Evolutionary conservation across 2,113 vertebrate genomes (phyloP).

Genomic region (Tachysurus fulvidraco): DNA sequence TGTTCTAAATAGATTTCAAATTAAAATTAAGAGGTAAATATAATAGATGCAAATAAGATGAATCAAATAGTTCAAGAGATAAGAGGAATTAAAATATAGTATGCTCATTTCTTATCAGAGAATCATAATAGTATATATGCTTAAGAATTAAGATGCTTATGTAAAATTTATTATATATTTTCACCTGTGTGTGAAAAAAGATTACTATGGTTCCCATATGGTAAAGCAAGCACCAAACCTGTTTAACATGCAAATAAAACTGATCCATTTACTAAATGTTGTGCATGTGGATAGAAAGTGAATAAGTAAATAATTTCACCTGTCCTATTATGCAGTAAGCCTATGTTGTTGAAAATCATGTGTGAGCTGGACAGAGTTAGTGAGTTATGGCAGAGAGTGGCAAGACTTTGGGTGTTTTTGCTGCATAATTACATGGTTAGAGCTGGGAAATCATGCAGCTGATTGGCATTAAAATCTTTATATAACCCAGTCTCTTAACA

Average conservation of each 20-base stretch:
- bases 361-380: constrained; percentile 2
- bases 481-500: constrained; percentile 14
- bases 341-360: neutral
- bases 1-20: no score
- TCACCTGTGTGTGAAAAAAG: no score
- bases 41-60: no score
- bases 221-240: neutral
- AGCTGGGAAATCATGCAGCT: constrained; percentile 22
- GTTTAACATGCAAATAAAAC: neutral
- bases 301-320: neutral
- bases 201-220: neutral
- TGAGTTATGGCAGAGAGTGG: neutral
- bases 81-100: no score
- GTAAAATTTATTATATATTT: no score
- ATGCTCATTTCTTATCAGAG: no score
- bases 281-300: neutral
- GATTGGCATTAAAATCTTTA: constrained; percentile 29
- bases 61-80: no score
- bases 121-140: no score
- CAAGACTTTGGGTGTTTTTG: neutral
- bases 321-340: neutral
- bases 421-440: constrained; percentile 24
- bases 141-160: no score
- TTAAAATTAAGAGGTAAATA: no score
- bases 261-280: neutral